These are phyloP conservation scores for Gymnocephalus cernua DNA, from an alignment of 2,113 vertebrate genomes.

Conservation along the genomic window DNA sequence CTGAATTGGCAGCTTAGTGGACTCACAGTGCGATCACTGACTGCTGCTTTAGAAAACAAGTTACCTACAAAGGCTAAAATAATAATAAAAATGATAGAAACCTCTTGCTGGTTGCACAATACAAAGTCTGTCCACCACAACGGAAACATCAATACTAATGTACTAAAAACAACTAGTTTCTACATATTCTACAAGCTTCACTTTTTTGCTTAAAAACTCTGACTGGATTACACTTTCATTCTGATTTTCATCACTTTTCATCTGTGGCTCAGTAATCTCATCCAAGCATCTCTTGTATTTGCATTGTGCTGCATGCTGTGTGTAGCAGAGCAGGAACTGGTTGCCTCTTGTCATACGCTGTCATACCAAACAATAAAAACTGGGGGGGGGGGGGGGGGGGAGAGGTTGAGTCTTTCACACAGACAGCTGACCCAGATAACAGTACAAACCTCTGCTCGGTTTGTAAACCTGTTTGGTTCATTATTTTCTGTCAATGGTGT, in stretches of 20 bases:
- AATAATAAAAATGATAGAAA: background rate
- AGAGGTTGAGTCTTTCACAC: background rate
- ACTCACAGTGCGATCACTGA: background rate
- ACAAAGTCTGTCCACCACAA: no score
- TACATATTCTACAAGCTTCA: background rate
- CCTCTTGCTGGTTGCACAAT: background rate
- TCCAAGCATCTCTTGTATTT: background rate
- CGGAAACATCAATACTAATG: no score
- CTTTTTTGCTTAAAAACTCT: background rate
- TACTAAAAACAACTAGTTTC: background rate
- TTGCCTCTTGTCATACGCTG: background rate
- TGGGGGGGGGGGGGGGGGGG: no score
- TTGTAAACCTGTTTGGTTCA: background rate
- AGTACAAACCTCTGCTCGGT: background rate
- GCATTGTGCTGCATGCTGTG: background rate
- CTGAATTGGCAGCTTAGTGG: no score
- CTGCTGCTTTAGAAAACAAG: no score
- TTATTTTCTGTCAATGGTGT: background rate
- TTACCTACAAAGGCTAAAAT: background rate
- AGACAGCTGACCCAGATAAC: constrained; percentile 18
- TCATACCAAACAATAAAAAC: background rate
- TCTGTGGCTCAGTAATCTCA: constrained; percentile 21
- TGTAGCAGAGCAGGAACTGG: background rate
- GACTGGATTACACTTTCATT: constrained; percentile 12
- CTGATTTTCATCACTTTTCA: constrained; percentile 3